Conservation (phyloP, 35 echinoderm and acorn worm species). For the Strongylocentrotus purpuratus region DNA sequence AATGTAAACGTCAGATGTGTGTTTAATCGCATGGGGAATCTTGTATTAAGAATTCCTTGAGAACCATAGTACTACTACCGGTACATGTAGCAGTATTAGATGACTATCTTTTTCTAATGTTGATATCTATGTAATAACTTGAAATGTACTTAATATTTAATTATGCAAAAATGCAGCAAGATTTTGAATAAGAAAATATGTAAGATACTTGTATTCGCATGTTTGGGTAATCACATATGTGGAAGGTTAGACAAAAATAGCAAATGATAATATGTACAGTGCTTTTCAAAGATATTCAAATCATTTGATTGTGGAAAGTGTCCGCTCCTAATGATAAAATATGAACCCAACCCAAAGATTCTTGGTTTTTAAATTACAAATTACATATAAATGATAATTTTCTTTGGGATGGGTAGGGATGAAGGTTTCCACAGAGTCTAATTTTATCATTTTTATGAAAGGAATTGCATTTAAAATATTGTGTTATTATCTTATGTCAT, state of each 20-base stretch:
- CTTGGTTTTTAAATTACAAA: no score
- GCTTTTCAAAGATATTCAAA: no score
- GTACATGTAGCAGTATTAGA: background rate
- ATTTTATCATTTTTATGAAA: no score
- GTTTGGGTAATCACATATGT: background rate
- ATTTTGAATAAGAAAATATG: background rate
- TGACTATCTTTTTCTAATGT: background rate
- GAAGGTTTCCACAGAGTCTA: no score
- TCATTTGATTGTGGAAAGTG: background rate
- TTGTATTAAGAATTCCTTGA: background rate
- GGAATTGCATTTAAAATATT: no score
- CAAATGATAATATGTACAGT: background rate
- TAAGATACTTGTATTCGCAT: background rate
- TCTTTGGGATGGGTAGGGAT: no score
- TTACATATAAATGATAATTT: no score
- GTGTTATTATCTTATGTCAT: no score
- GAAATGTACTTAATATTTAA: background rate
- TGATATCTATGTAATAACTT: background rate
- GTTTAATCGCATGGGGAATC: background rate
- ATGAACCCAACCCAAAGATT: background rate
- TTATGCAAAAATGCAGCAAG: slow-evolving; percentile 2
- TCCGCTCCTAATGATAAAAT: background rate
- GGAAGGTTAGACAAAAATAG: background rate
- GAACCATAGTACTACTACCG: background rate
- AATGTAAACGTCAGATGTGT: no score